Conservation (phyloP, 2,797 vertebrate species). For the Bryconaethiops microstoma region DNA sequence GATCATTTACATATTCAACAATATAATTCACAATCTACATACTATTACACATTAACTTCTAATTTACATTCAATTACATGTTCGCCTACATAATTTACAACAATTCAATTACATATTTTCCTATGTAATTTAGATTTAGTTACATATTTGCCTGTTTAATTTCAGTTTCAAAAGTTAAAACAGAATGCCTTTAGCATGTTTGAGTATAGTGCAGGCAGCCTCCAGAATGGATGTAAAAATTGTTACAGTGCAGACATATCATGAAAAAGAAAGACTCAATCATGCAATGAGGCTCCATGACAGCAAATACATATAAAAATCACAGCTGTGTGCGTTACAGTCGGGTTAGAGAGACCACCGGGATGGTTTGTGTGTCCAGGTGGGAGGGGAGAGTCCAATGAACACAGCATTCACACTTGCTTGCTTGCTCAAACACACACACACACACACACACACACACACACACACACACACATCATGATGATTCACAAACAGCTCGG, state of each 20-base stretch:
- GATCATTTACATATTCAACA: too few species aligned
- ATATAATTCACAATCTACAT: too few species aligned
- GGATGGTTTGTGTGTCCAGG: not conserved
- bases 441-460: constrained; percentile 22
- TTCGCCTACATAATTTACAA: too few species aligned
- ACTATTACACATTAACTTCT: too few species aligned
- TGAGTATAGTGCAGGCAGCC: not conserved
- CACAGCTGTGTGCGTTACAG: not conserved
- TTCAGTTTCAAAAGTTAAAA: too few species aligned
- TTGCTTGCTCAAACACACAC: constrained; percentile 19
- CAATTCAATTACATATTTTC: too few species aligned
- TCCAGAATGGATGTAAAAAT: not conserved
- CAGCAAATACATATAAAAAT: not conserved
- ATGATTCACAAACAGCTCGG: constrained; percentile 64
- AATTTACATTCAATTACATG: too few species aligned
- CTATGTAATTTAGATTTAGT: not conserved
- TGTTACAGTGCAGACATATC: not conserved
- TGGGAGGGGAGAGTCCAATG: not conserved
- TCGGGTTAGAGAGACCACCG: constrained; percentile 6
- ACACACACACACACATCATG: constrained; percentile 48
- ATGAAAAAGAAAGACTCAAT: not conserved
- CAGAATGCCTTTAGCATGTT: not conserved
- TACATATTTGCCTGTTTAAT: too few species aligned
- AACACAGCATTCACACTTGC: constrained; percentile 29
- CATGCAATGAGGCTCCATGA: not conserved